Conservation (phyloP, 2,888 invertebrate genomes). For the Apotomis betuletana region DNA sequence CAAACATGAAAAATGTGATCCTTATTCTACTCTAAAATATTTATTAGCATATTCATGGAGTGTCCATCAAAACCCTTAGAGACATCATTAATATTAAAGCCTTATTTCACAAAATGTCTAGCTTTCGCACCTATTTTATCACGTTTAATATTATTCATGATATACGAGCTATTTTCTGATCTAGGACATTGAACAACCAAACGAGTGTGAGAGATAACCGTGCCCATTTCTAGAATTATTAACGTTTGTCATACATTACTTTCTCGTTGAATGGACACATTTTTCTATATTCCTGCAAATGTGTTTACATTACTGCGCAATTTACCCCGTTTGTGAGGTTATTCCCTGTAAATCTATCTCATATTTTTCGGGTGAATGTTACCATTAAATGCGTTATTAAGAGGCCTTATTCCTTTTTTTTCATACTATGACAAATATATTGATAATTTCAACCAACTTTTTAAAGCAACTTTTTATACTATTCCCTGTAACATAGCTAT, state of each 20-base stretch:
- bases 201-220: constrained; percentile 63
- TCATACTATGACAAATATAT: too few relatives aligned
- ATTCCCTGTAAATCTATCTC: constrained; percentile 23
- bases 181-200: constrained; percentile 51
- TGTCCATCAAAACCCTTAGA: constrained; percentile 23
- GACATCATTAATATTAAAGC: constrained; percentile 35
- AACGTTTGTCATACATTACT: constrained; percentile 51
- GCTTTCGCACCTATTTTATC: constrained; percentile 11
- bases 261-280: constrained; percentile 48
- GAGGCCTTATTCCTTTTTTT: too few relatives aligned
- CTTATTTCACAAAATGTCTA: constrained; percentile 12
- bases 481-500: too few relatives aligned
- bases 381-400: constrained; percentile 20
- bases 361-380: constrained; percentile 16
- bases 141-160: constrained; percentile 19
- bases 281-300: constrained; percentile 39
- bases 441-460: too few relatives aligned
- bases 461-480: too few relatives aligned
- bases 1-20: constrained; percentile 15
- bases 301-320: constrained; percentile 30
- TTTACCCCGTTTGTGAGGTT: constrained; percentile 25
- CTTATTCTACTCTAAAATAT: constrained; percentile 27
- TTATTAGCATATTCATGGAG: constrained; percentile 38
- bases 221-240: constrained; percentile 40
- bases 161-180: constrained; percentile 8